Evolutionary conservation across 2,797 vertebrate species (phyloP).

Genomic region (Notoglanidium macrostoma): DNA sequence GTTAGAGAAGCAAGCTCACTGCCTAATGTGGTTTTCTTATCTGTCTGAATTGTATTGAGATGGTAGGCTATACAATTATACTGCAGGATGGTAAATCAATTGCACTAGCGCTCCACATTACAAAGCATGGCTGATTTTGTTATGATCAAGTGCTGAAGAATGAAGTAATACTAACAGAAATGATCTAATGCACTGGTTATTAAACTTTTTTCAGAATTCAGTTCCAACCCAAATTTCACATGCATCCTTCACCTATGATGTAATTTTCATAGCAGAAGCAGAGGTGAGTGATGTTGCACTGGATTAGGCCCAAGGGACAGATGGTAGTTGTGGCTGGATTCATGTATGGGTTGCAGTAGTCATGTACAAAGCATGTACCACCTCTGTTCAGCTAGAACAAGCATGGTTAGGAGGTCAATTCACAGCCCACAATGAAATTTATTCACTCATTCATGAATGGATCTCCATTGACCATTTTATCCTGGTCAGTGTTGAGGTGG

Average conservation of each 20-base stretch:
- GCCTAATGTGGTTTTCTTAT: constrained; percentile 44
- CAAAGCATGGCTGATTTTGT: constrained; percentile 7
- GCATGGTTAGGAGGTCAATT: not conserved
- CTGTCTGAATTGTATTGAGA: constrained; percentile 33
- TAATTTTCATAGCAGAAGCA: not conserved
- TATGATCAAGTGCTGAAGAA: not conserved
- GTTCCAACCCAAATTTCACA: not conserved
- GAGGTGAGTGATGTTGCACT: constrained; percentile 3
- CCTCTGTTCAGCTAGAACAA: not conserved
- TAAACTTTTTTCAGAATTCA: not conserved
- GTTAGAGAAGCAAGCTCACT: constrained; percentile 30
- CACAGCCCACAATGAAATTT: not conserved
- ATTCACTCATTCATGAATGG: not conserved
- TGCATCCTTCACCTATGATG: not conserved
- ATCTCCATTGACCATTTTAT: not conserved
- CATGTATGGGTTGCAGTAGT: not conserved
- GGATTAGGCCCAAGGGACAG: not conserved
- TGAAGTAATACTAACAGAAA: constrained; percentile 21
- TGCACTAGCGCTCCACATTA: not conserved
- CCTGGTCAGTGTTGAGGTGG: not conserved
- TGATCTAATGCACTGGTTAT: constrained; percentile 2
- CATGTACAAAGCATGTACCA: not conserved
- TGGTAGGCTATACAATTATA: constrained; percentile 21
- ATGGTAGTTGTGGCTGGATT: not conserved
- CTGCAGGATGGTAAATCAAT: constrained; percentile 33